Conservation (phyloP, 2,888 invertebrate species). For the Crossocerus cetratus region DNA sequence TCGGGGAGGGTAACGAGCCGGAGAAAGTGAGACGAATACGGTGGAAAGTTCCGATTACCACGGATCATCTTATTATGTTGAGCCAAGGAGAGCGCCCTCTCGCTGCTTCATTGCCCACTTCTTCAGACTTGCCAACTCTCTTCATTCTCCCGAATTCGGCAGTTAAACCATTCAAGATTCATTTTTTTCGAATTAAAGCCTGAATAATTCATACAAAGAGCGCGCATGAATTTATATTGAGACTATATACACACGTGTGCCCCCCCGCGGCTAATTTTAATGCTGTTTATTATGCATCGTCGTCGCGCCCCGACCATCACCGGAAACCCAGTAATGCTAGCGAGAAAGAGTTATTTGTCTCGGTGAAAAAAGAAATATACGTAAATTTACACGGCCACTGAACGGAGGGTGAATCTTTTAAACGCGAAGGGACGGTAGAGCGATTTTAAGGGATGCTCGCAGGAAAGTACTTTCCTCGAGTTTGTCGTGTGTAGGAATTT, state of each 20-base stretch:
- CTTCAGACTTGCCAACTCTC: too few species aligned
- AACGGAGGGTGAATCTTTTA: too few species aligned
- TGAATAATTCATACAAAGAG: slow-evolving; percentile 68
- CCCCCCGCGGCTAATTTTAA: slow-evolving; percentile 46
- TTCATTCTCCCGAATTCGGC: too few species aligned
- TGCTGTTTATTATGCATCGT: slow-evolving; percentile 47
- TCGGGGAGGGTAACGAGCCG: neutral
- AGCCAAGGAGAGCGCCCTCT: neutral
- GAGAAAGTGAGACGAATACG: neutral
- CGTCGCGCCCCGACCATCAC: neutral
- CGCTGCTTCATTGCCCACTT: too few species aligned
- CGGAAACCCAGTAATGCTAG: neutral
- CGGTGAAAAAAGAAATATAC: too few species aligned
- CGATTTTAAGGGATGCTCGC: neutral
- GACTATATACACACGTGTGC: slow-evolving; percentile 36
- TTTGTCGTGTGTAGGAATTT: slow-evolving; percentile 11
- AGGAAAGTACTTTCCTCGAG: neutral
- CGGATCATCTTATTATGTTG: too few species aligned
- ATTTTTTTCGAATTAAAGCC: slow-evolving; percentile 60
- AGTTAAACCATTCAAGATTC: slow-evolving; percentile 45
- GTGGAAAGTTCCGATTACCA: too few species aligned
- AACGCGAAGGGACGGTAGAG: neutral
- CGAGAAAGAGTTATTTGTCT: too few species aligned
- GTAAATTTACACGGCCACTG: too few species aligned
- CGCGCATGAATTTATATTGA: slow-evolving; percentile 68